Conservation (phyloP, 2,113 vertebrate genomes). For the Oostethus manadensis region DNA sequence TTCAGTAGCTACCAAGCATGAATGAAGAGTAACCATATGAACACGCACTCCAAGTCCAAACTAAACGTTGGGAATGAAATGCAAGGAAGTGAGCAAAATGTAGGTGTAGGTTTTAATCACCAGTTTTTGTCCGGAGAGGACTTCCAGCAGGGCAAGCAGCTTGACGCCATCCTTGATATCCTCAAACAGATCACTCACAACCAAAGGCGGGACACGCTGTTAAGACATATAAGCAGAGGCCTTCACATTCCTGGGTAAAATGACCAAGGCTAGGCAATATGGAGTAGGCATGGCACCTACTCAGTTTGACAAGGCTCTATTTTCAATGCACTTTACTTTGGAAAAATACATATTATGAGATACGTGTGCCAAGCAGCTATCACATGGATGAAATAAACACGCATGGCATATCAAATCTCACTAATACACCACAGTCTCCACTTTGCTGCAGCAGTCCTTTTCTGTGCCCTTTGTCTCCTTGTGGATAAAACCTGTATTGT, state of each 20-base stretch:
- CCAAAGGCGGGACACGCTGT: conserved; percentile 80
- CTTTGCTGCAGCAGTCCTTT: too few relatives aligned
- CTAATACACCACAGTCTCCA: too few relatives aligned
- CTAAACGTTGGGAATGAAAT: conserved; percentile 26
- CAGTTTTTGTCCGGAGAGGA: conserved; percentile 90
- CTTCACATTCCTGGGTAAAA: background rate
- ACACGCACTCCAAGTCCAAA: background rate
- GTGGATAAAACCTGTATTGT: too few relatives aligned
- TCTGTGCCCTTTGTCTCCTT: too few relatives aligned
- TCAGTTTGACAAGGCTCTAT: too few relatives aligned
- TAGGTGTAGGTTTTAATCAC: conserved; percentile 74
- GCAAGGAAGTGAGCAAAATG: background rate
- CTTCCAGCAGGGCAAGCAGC: conserved; percentile 85
- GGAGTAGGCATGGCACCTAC: too few relatives aligned
- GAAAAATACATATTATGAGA: too few relatives aligned
- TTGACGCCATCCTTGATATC: conserved; percentile 93
- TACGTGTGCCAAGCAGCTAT: too few relatives aligned
- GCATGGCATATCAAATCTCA: too few relatives aligned
- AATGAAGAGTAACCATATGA: conserved; percentile 4
- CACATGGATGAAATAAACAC: too few relatives aligned
- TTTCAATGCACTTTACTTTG: too few relatives aligned
- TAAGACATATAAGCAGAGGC: background rate
- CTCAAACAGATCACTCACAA: conserved; percentile 87
- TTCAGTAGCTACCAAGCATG: conserved; percentile 14
- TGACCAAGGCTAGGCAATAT: too few relatives aligned